Base-by-base conservation (phyloP, 2,797 vertebrate genomes). In the Smutsia temminckii region DNA sequence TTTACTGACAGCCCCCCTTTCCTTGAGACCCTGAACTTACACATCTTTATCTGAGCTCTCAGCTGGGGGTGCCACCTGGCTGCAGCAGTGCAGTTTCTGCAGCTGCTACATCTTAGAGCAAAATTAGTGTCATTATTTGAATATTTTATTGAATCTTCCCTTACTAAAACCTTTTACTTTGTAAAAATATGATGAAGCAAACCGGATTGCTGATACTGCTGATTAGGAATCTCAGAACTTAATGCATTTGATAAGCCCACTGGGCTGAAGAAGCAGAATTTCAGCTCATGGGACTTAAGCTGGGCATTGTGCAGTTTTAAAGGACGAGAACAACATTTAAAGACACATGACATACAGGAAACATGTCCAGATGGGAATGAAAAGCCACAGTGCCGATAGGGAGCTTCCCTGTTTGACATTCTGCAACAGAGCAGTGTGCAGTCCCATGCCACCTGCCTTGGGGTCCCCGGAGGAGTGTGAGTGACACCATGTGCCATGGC, bases 401-500 rank as follows among this genome's bases (percentile, higher is more conserved):
- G n/a, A 32, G 32, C 0, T 37, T 18, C 8, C 2, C 59, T 27
- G 17, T 53, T 46, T 46, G 46, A 46, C 11, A 12, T 46, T 46
- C 46, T 46, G 46, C 46, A 12, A 46, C 46, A 46, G 11, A 46
- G 46, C 46, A 8, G 40, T 13, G 5, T 29, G 40, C 16, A 13
- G 17, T 5, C 49, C 23, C 68, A 14, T 40, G 27, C 29, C 37
- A 20, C 51, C 80, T 2, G 4, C 53, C 32, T 27, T 13, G 53
- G 25, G 55, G 46, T 27, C 63, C 12, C 1, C 0, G 8, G 40
- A 37, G 9, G 79, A 49, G 37, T 69, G 6, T 8, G 34, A 37
- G 40, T 32, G 55, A 49, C 7, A 18, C 2, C 11, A 16, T 8
- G 2, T 6, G 3, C 20, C 0, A 18, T 21, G 37, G 87, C 20